Evolutionary conservation across 2,113 vertebrate species (phyloP), one percentile per base, ranked within the genome.

Genomic region (Lampris incognitus): DNA sequence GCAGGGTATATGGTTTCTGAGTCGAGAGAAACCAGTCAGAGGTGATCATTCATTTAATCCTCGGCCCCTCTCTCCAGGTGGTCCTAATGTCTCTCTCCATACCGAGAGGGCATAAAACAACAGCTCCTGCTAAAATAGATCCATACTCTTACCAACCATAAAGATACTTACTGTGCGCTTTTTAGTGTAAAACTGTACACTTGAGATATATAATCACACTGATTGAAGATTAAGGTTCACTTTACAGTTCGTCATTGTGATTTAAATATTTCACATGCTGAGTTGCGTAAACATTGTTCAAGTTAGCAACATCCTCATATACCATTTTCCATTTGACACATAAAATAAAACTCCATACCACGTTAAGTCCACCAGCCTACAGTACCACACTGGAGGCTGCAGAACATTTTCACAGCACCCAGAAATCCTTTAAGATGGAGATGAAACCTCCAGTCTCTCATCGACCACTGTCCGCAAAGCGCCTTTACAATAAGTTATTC

Each of bases 401-500:
- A 78, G 38, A 66, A 77, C 72, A 77, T 81, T 71, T 63, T 79
- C 39, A 67, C 46, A 81, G 76, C 54, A 57, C 60, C 66, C 78
- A 66, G 3, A 11, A 62, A 9, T 74, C 63, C 46, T 57, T 6
- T 0, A 48, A 61, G 38, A 6, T 1, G 38, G 66, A 71, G 62
- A 44, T 58, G 55, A 86, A 66, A 38, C 66, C 67, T 64, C 62
- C 24, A 24, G 24, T 24, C 24, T 24, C 1, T 71, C 3, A 49
- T 79, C 51, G 3, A 55, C 75, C 58, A 51, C 57, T 6, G 41
- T 82, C 72, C 77, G 42, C 49, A 64, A 24, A 24, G 66, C 69
- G n/a, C 70, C 85, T 71, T 86, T 68, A 80, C 40, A 41, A 74
- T 73, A 73, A 74, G 72, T 75, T 73, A 78, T 78, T 83, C 78